Evolutionary conservation across 2,113 vertebrate species (phyloP), one percentile per base, ranked within the genome.

Genomic region (Colius striatus): DNA sequence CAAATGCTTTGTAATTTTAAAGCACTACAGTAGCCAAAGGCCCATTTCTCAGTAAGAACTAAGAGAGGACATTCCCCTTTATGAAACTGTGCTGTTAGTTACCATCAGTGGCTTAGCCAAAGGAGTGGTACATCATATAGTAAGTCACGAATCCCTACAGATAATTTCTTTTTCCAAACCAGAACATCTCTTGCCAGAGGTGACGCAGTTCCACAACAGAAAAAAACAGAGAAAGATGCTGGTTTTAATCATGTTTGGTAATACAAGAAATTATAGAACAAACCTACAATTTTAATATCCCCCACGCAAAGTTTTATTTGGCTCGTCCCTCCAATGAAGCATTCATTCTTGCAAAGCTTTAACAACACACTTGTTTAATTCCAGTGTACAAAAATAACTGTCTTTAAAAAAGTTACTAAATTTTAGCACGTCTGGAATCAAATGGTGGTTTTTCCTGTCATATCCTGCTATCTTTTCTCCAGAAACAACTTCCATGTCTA

Each of bases 361-460:
- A 92, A 79, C 38, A 79, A 41, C 45, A 62, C n/a, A 43, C 9
- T 22, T 30, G 16, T 50, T 74, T 55, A 90, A 90, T 58, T 85
- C 77, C 90, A 87, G 82, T 81, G 85, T 94, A 97, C 58, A 97
- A 97, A 97, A 97, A 94, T 95, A 96, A 66, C 21, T 67, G 60
- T 80, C 7, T 90, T 83, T 53, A 25, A 84, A 94, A 97, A 87
- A 89, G 36, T 13, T 63, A 89, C 1, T 76, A 36, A 51, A 36
- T 51, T 55, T 34, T 60, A 90, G 53, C 63, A 72, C 67, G 63
- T 55, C 47, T 91, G 81, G 83, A 90, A 85, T n/a, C 72, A 91
- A 63, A 32, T n/a, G 54, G 38, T 41, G 38, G 38, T 41, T 41
- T 41, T 18, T 45, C 47, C 83, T 55, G 57, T 63, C 34, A 74